A percentile compares a stretch with the other conserved stretches of the same genome.
phyloP scores from a whole-genome alignment of 1,140 invertebrate genomes.

The Drosophila jambulina region DNA sequence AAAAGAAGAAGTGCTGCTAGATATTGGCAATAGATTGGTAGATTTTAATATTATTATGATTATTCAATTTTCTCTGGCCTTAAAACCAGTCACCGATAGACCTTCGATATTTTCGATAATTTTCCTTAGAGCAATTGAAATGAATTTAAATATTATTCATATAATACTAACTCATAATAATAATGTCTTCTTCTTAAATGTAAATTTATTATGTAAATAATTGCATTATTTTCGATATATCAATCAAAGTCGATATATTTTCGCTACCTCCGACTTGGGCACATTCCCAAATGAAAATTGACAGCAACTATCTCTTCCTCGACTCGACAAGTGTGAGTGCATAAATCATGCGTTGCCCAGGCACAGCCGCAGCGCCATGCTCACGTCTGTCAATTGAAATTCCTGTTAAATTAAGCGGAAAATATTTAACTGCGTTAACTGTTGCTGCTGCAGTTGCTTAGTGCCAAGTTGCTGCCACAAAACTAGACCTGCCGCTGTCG shows the following conservation, averaged over 20 bases:
- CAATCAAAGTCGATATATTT: neutral
- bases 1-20: no score
- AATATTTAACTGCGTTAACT: slow-evolving; percentile 76
- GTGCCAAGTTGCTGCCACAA: slow-evolving; percentile 46
- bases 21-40: no score
- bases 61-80: no score
- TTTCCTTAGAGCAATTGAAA: neutral
- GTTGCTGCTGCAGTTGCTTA: slow-evolving; percentile 18
- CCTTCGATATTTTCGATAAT: neutral
- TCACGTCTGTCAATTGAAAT: slow-evolving; percentile 82
- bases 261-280: neutral
- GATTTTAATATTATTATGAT: no score
- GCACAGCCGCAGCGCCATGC: slow-evolving; percentile 41
- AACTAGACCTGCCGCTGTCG: slow-evolving; percentile 25
- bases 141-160: neutral
- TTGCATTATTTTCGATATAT: neutral
- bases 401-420: slow-evolving; percentile 84
- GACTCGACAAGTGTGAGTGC: slow-evolving; percentile 59
- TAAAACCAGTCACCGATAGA: neutral
- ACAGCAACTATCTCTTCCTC: slow-evolving; percentile 49
- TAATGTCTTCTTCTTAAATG: no score
- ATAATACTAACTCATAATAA: no score
- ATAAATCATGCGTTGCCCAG: slow-evolving; percentile 79
- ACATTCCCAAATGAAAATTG: slow-evolving; percentile 68
- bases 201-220: no score